phyloP scores from a whole-genome alignment of 2,888 invertebrate genomes.

The Cheilosia variabilis region DNA sequence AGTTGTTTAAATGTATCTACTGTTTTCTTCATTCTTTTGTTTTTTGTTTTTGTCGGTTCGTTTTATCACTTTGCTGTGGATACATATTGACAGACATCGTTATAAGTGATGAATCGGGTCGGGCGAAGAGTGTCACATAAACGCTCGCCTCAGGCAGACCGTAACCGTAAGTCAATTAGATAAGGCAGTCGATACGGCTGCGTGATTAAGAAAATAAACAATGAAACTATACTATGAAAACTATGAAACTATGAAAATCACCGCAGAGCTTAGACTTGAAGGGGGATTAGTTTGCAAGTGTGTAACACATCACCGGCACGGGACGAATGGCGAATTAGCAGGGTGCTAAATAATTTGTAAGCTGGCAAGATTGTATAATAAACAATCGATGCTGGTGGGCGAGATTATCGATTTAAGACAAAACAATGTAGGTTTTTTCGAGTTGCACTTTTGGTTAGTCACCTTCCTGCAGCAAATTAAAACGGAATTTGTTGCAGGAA shows the following conservation, averaged over 20 bases:
- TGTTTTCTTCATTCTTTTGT: neutral
- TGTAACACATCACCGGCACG: neutral
- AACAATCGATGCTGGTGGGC: too few species aligned
- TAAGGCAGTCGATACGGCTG: slow-evolving; percentile 24
- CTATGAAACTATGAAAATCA: slow-evolving; percentile 6
- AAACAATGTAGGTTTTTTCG: too few species aligned
- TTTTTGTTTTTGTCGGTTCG: neutral
- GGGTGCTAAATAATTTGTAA: too few species aligned
- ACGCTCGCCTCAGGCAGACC: neutral
- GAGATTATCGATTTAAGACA: too few species aligned
- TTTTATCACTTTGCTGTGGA: slow-evolving; percentile 16
- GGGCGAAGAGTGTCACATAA: slow-evolving; percentile 10
- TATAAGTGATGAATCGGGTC: slow-evolving; percentile 7
- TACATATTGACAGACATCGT: slow-evolving; percentile 19
- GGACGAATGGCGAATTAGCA: too few species aligned
- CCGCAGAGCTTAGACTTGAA: slow-evolving; percentile 4
- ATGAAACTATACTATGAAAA: slow-evolving; percentile 16
- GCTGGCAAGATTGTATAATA: too few species aligned
- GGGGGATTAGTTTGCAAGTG: slow-evolving; percentile 21
- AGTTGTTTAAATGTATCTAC: slow-evolving; percentile 5
- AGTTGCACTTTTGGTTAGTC: too few species aligned
- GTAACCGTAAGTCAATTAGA: slow-evolving; percentile 33
- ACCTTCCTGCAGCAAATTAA: too few species aligned
- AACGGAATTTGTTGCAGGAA: too few species aligned
- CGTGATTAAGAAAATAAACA: slow-evolving; percentile 43